Evolutionary conservation across 35 echinoderm and acorn worm species (phyloP).

Genomic region (Ptychodera flava): DNA sequence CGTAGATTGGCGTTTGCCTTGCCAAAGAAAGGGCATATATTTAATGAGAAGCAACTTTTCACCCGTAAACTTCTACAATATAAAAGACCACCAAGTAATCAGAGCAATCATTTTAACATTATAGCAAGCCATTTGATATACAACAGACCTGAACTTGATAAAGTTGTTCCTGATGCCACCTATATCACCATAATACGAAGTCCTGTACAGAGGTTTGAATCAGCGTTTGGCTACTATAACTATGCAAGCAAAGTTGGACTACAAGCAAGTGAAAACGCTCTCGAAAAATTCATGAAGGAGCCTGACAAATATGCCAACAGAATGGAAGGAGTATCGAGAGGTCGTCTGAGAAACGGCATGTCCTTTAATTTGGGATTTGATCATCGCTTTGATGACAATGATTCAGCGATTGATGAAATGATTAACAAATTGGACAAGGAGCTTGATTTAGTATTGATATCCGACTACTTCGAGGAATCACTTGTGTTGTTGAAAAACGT

Average conservation of each 20-base stretch:
- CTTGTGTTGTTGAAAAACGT: slow-evolving; percentile 11
- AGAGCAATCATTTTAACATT: slow-evolving; percentile 2
- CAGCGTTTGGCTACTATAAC: slow-evolving; percentile 4
- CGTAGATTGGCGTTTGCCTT: slow-evolving; percentile 55
- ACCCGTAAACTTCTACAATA: background rate
- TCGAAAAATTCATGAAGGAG: slow-evolving; percentile 22
- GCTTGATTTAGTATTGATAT: slow-evolving; percentile 24
- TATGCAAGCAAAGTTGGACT: background rate
- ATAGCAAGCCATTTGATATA: slow-evolving; percentile 29
- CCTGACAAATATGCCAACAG: background rate
- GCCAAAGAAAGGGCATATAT: slow-evolving; percentile 26
- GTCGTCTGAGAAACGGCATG: background rate
- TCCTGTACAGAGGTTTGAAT: slow-evolving; percentile 8
- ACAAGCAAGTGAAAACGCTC: background rate
- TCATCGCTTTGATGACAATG: background rate
- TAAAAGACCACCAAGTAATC: background rate
- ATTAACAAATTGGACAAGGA: background rate
- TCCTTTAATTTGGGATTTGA: background rate
- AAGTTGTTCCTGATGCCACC: slow-evolving; percentile 6
- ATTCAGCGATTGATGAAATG: background rate
- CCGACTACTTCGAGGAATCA: slow-evolving; percentile 23
- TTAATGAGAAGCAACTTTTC: background rate
- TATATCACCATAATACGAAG: slow-evolving; percentile 13
- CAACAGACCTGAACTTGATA: slow-evolving; percentile 13
- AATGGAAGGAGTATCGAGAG: background rate